Conservation (phyloP, 2,888 invertebrate genomes). For the Tenthredo distinguenda region DNA sequence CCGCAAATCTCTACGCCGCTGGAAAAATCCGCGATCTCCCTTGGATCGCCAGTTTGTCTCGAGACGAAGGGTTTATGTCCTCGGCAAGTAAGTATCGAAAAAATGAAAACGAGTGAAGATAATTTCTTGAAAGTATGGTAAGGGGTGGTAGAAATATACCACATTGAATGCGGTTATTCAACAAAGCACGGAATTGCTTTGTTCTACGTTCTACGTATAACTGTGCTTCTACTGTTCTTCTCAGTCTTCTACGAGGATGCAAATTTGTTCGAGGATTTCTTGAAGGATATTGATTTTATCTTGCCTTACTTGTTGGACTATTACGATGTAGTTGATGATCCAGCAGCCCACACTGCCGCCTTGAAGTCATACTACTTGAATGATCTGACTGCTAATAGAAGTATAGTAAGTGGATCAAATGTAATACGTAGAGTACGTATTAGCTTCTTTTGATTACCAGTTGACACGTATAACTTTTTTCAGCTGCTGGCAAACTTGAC, state of each 20-base stretch:
- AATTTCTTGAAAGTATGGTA: background rate
- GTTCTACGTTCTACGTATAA: background rate
- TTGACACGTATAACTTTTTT: background rate
- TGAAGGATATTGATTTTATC: background rate
- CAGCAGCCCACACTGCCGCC: background rate
- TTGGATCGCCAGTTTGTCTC: conserved; percentile 58
- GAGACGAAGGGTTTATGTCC: conserved; percentile 60
- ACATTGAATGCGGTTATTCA: background rate
- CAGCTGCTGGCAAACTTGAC: background rate
- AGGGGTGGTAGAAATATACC: too few relatives aligned
- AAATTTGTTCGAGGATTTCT: background rate
- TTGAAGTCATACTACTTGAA: conserved; percentile 21
- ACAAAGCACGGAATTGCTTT: background rate
- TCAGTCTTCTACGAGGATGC: conserved; percentile 7
- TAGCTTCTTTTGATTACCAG: too few relatives aligned
- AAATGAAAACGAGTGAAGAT: background rate
- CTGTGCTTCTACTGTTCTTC: background rate
- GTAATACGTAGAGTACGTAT: background rate
- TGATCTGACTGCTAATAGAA: conserved; percentile 6
- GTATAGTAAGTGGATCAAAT: background rate
- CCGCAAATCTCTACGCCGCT: conserved; percentile 54
- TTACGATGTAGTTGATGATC: background rate
- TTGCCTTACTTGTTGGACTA: background rate
- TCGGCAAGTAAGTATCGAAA: conserved; percentile 54
- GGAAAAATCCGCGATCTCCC: conserved; percentile 59